Percentiles rank a stretch among this genome's conserved stretches.
phyloP scores from a whole-genome alignment of 2,797 vertebrate species.

The Austrolebias charrua region DNA sequence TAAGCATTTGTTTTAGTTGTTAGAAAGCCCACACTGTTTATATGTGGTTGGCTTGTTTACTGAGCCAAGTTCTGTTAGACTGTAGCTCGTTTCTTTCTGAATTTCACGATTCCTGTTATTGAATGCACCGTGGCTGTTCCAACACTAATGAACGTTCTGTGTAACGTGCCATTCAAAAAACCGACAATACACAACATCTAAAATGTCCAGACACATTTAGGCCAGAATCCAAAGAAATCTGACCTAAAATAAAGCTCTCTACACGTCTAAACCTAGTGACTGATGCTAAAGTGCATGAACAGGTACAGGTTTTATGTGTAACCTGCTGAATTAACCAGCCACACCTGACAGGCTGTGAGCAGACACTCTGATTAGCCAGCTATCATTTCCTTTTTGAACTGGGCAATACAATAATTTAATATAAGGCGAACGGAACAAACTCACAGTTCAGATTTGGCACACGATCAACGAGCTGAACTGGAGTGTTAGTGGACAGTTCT shows the following conservation, averaged over 20 bases:
- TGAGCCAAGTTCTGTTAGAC: too few relatives aligned
- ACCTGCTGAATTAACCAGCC: not conserved
- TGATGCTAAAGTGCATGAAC: not conserved
- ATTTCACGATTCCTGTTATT: too few relatives aligned
- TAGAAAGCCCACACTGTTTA: too few relatives aligned
- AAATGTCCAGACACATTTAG: not conserved
- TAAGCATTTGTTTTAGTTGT: not conserved
- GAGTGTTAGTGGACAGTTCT: slow-evolving; percentile 34
- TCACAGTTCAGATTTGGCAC: too few relatives aligned
- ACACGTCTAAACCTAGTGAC: not conserved
- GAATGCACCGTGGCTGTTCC: too few relatives aligned
- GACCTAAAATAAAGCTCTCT: not conserved
- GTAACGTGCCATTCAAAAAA: not conserved
- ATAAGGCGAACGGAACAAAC: not conserved
- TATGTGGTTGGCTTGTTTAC: too few relatives aligned
- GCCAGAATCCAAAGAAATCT: not conserved
- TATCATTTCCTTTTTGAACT: too few relatives aligned
- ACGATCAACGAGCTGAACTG: not conserved
- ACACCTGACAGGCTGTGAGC: too few relatives aligned
- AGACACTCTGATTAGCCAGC: too few relatives aligned
- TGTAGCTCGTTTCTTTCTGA: too few relatives aligned
- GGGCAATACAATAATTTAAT: not conserved
- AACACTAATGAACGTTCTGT: too few relatives aligned
- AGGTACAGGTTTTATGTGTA: not conserved
- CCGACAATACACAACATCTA: not conserved